A percentile compares a stretch with the other conserved stretches of the same genome.
phyloP scores from a whole-genome alignment of 2,888 invertebrate species.

The Leptothorax acervorum region DNA sequence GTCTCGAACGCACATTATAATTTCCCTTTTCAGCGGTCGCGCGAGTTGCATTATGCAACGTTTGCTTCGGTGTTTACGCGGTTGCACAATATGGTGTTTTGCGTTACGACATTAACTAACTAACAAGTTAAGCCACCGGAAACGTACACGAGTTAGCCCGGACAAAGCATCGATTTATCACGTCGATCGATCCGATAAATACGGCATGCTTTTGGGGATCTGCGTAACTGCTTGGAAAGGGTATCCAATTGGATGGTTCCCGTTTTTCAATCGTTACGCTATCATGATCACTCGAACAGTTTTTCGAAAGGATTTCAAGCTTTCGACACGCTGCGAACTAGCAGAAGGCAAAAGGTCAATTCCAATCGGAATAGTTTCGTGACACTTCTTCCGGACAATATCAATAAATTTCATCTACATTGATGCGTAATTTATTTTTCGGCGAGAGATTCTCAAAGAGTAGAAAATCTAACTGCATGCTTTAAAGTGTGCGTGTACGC shows the following conservation, averaged over 20 bases:
- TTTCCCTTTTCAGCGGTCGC: conserved; percentile 30
- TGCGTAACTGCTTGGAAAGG: background rate
- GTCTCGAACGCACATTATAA: conserved; percentile 50
- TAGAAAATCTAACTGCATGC: no score
- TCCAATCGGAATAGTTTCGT: conserved; percentile 9
- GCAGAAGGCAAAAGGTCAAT: conserved; percentile 1
- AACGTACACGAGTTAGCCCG: background rate
- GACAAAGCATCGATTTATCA: conserved; percentile 33
- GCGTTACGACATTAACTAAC: conserved; percentile 23
- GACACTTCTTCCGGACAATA: background rate
- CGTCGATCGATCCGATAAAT: conserved; percentile 14
- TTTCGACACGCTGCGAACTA: background rate
- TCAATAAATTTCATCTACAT: background rate
- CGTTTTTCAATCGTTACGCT: conserved; percentile 19
- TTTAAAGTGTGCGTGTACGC: background rate
- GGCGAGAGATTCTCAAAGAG: background rate
- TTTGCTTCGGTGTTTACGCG: conserved; percentile 45
- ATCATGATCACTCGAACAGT: conserved; percentile 4
- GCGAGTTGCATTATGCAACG: conserved; percentile 58
- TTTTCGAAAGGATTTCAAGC: conserved; percentile 11
- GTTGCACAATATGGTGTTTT: conserved; percentile 16
- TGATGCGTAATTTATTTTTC: background rate
- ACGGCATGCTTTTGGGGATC: background rate
- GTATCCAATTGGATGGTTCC: background rate
- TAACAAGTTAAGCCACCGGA: conserved; percentile 33